A percentile compares a stretch with the other conserved stretches of the same genome.
phyloP scores from a whole-genome alignment of 1,140 invertebrate species.

The Papilio aristodemus region DNA sequence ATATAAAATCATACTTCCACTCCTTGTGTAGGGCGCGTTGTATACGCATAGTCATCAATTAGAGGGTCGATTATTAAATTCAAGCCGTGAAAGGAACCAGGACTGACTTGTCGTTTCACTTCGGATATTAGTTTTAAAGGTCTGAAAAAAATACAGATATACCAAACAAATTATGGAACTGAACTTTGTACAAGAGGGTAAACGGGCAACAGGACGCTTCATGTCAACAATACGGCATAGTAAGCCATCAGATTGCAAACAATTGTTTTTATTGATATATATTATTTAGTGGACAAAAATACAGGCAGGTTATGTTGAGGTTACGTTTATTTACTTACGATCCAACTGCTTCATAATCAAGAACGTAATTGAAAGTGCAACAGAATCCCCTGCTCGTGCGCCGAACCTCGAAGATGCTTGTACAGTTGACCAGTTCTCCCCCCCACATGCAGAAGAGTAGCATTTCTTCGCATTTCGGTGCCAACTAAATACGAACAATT shows the following conservation, averaged over 20 bases:
- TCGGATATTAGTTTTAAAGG: conserved; percentile 32
- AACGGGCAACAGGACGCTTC: too few species aligned
- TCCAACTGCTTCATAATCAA: conserved; percentile 43
- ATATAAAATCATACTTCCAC: conserved; percentile 60
- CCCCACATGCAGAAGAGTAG: conserved; percentile 76
- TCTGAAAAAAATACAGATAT: conserved; percentile 43
- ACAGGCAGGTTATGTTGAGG: background rate
- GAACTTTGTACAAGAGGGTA: too few species aligned
- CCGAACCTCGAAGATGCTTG: conserved; percentile 69
- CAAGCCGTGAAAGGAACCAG: conserved; percentile 59
- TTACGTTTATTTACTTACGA: conserved; percentile 40
- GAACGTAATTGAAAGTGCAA: conserved; percentile 82
- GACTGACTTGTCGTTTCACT: conserved; percentile 45
- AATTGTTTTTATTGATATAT: too few species aligned
- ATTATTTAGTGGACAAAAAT: conserved; percentile 10
- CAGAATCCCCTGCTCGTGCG: conserved; percentile 82
- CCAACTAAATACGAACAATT: conserved; percentile 59
- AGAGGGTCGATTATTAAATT: conserved; percentile 71
- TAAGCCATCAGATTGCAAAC: too few species aligned
- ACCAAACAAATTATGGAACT: too few species aligned
- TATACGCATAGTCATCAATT: conserved; percentile 79
- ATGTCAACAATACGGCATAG: too few species aligned
- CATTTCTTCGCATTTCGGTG: conserved; percentile 78
- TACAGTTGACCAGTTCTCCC: conserved; percentile 64
- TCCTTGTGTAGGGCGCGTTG: conserved; percentile 58